A percentile compares a stretch with the other conserved stretches of the same genome.
Conservation (phyloP, 2,113 vertebrate species). For the Xenopus tropicalis region DNA sequence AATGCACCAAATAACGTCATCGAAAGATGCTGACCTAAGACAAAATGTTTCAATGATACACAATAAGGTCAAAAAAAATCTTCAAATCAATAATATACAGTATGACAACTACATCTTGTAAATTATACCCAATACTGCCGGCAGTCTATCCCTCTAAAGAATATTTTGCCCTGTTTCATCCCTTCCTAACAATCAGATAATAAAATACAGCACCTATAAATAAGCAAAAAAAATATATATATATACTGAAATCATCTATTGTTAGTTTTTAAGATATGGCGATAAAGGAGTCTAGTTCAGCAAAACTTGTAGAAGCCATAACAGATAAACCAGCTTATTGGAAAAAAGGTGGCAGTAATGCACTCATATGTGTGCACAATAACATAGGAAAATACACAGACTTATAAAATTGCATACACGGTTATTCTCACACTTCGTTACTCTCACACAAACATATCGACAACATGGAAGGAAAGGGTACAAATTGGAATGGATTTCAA, state of each 20-base stretch:
- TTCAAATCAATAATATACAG: slow-evolving; percentile 97
- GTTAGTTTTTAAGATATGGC: slow-evolving; percentile 92
- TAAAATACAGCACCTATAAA: slow-evolving; percentile 99
- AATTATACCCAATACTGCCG: slow-evolving; percentile 99
- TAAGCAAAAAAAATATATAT: slow-evolving; percentile 88
- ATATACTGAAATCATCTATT: slow-evolving; percentile 86
- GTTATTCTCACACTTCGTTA: slow-evolving; percentile 69
- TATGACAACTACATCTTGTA: slow-evolving; percentile 97
- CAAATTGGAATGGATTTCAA: slow-evolving; percentile 73
- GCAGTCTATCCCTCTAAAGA: slow-evolving; percentile 98
- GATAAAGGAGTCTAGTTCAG: slow-evolving; percentile 94
- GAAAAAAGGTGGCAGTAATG: slow-evolving; percentile 95
- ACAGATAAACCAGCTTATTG: slow-evolving; percentile 96
- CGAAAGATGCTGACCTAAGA: slow-evolving; percentile 84
- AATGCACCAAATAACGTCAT: slow-evolving; percentile 88
- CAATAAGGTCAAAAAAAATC: slow-evolving; percentile 87
- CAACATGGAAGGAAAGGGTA: slow-evolving; percentile 70
- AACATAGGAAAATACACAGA: slow-evolving; percentile 90
- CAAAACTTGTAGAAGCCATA: slow-evolving; percentile 86
- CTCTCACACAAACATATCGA: slow-evolving; percentile 80
- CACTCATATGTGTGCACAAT: slow-evolving; percentile 90
- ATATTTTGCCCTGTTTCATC: slow-evolving; percentile 95
- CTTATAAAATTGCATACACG: slow-evolving; percentile 79
- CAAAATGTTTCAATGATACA: slow-evolving; percentile 85
- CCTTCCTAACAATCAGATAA: slow-evolving; percentile 95